Evolutionary conservation across 2,797 vertebrate species (phyloP).

Genomic region (Sebastolobus alascanus): DNA sequence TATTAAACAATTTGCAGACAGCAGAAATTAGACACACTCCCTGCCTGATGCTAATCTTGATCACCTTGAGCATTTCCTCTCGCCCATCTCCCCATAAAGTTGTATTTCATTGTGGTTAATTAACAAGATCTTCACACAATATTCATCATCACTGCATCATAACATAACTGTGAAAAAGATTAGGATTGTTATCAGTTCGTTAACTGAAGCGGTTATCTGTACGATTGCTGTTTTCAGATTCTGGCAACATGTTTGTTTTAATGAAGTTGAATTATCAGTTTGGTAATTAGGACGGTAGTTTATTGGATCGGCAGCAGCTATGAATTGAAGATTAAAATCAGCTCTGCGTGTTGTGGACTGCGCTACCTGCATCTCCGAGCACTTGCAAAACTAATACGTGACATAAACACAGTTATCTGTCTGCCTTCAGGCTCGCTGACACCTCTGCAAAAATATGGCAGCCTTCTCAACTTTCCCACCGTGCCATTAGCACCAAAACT

Average conservation of each 20-base stretch:
- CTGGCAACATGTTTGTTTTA: conserved; percentile 20
- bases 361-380: not conserved
- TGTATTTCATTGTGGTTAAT: conserved; percentile 4
- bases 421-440: not conserved
- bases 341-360: not conserved
- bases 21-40: not conserved
- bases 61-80: conserved; percentile 25
- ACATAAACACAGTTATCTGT: conserved; percentile 23
- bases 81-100: not conserved
- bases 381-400: not conserved
- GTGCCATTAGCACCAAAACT: not conserved
- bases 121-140: conserved; percentile 11
- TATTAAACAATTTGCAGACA: not conserved
- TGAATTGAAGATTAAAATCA: not conserved
- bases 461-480: not conserved
- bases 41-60: conserved; percentile 7
- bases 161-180: conserved; percentile 29
- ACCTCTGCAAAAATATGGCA: not conserved
- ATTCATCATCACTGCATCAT: not conserved
- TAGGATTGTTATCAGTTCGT: conserved; percentile 26
- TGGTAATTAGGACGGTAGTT: conserved; percentile 19
- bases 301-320: not conserved
- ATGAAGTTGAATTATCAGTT: not conserved
- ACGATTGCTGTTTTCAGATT: conserved; percentile 15
- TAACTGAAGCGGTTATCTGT: conserved; percentile 14